Percentiles rank a stretch among this genome's conserved stretches.
Conservation (phyloP, 92 coral and sea anemone species). For the Palythoa heliodiscus region DNA sequence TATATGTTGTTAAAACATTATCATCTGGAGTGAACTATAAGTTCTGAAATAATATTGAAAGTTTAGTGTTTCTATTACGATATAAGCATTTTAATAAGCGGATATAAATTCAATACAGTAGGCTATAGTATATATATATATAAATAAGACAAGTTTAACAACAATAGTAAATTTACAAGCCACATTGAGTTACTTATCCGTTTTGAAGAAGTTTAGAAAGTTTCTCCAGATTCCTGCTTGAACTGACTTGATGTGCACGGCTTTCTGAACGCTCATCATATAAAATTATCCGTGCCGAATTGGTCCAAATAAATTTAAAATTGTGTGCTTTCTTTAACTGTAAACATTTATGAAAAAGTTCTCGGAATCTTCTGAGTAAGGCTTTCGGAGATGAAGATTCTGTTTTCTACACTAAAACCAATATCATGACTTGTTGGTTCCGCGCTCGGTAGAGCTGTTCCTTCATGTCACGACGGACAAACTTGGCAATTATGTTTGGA, state of each 20-base stretch:
- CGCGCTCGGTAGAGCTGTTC: slow-evolving; percentile 43
- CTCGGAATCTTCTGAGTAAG: slow-evolving; percentile 33
- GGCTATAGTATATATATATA: slow-evolving; percentile 6
- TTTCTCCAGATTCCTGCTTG: slow-evolving; percentile 54
- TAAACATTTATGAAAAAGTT: slow-evolving; percentile 32
- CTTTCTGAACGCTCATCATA: slow-evolving; percentile 43
- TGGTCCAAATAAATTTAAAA: slow-evolving; percentile 40
- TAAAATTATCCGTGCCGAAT: slow-evolving; percentile 27
- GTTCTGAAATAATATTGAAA: slow-evolving; percentile 32
- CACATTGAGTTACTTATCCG: slow-evolving; percentile 45
- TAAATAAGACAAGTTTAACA: slow-evolving; percentile 28
- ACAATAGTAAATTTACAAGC: slow-evolving; percentile 35
- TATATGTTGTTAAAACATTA: slow-evolving; percentile 19
- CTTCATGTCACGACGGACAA: slow-evolving; percentile 12
- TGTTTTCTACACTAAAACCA: slow-evolving; percentile 29
- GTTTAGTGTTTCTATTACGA: slow-evolving; percentile 34
- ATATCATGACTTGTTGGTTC: slow-evolving; percentile 30
- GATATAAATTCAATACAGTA: slow-evolving; percentile 25
- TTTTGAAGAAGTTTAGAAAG: slow-evolving; percentile 50
- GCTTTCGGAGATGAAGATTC: slow-evolving; percentile 37
- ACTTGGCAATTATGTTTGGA: slow-evolving; percentile 24
- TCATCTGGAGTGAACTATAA: slow-evolving; percentile 42
- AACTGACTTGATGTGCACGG: slow-evolving; percentile 45
- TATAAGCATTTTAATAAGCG: slow-evolving; percentile 34
- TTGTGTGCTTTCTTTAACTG: slow-evolving; percentile 25